Evolutionary conservation across 2,888 invertebrate species (phyloP), one percentile per base, ranked within the genome.

Genomic region (Smittia aterrima): DNA sequence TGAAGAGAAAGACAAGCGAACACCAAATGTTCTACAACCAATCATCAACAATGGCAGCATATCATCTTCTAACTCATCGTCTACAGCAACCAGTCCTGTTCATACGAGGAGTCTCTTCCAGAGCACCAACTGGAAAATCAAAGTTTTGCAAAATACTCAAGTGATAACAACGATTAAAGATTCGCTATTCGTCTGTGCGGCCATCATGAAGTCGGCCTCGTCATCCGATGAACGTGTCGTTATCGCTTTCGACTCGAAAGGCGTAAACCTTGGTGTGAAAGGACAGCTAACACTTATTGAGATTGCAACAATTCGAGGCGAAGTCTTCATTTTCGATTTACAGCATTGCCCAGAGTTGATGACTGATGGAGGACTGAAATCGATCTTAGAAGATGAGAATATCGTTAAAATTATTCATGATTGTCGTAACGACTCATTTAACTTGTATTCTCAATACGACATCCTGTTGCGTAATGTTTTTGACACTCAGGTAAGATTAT

Each of bases 331-430:
- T 78, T 92, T 96, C 80, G 96, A 96, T 84, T 87, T 96, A 77
- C 87, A 94, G 79, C 89, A 93, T 11, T 92, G 93, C 79, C 93
- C 94, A 0, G 88, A 87, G 76, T 88, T 96, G 85, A 85, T 95
- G 76, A 85, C 85, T 75, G 89, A 91, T 78, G 91, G 91, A 64
- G 94, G 94, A 75, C 85, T 97, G 20, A 90, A 90, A 80, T 87
- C 86, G 76, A 83, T 97, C 66, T 83, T 97, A 73, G 94, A 96
- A 83, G 89, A 91, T 79, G 88, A 90, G 74, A 87, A 87, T 82
- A 89, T 96, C 76, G 85, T 93, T 75, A 96, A 96, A 87, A 92
- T 96, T 74, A 91, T 95, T 79, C 96, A 96, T 81, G 96, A 96
- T 81, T 96, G 95, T 80, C 88, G 95, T 76, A 95, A 94, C 82